A percentile compares a stretch with the other conserved stretches of the same genome.
Evolutionary conservation across 2,113 vertebrate genomes (phyloP).

Genomic region (Verasper variegatus): DNA sequence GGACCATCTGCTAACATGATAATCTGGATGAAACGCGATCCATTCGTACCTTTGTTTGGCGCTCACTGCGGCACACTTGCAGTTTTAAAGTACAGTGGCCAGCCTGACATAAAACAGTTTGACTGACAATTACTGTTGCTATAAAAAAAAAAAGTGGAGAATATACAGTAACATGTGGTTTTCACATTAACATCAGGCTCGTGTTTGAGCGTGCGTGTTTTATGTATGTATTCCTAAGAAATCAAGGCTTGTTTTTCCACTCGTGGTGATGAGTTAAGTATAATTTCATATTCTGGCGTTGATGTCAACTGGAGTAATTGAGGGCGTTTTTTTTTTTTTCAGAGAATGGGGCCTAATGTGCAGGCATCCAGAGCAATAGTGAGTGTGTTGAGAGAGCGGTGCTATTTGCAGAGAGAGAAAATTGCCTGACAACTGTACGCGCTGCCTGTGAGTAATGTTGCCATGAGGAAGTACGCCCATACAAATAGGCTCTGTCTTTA

Average conservation of each 20-base stretch:
- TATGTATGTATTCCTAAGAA: constrained; percentile 11
- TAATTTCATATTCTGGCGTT: constrained; percentile 28
- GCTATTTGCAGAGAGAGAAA: constrained; percentile 61
- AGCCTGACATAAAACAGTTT: constrained; percentile 57
- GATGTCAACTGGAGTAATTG: constrained; percentile 39
- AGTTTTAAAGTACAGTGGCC: constrained; percentile 44
- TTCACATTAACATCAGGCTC: constrained; percentile 51
- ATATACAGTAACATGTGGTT: constrained; percentile 47
- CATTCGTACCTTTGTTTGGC: constrained; percentile 39
- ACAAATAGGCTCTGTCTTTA: constrained; percentile 64
- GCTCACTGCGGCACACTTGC: constrained; percentile 36
- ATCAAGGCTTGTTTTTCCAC: constrained; percentile 12
- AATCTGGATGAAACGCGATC: constrained; percentile 42
- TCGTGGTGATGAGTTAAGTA: neutral
- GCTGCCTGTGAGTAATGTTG: constrained; percentile 63
- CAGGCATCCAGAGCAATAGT: constrained; percentile 27
- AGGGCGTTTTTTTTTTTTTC: constrained; percentile 28
- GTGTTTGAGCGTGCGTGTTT: constrained; percentile 17
- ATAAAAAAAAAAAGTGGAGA: constrained; percentile 27
- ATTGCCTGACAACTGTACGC: constrained; percentile 61
- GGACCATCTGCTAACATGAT: constrained; percentile 52
- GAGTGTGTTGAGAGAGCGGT: constrained; percentile 43
- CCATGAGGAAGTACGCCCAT: constrained; percentile 63
- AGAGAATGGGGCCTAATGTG: constrained; percentile 16
- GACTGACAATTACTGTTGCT: constrained; percentile 56